These are phyloP conservation scores for Malurus leucopterus DNA, from an alignment of 2,797 vertebrate species.

Conservation along the genomic window DNA sequence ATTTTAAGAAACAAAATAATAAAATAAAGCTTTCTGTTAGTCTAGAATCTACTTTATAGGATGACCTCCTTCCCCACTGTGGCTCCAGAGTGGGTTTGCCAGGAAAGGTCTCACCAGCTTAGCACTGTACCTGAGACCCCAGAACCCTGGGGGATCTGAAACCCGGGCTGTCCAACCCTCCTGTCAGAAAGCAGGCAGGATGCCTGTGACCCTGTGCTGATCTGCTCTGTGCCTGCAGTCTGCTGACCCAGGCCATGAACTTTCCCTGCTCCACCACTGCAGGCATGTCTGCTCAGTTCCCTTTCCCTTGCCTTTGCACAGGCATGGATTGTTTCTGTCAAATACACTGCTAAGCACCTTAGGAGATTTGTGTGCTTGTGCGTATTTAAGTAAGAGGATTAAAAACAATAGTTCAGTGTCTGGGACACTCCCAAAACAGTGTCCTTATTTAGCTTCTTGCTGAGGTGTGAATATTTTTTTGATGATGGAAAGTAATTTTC, in stretches of 20 bases:
- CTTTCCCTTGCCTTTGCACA: neutral
- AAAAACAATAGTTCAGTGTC: conserved; percentile 40
- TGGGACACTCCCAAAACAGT: conserved; percentile 14
- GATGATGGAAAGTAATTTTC: conserved; percentile 27
- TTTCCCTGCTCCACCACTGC: neutral
- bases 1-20: neutral
- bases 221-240: neutral
- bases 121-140: fast-evolving
- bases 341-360: conserved; percentile 21
- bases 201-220: neutral
- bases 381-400: conserved; percentile 45
- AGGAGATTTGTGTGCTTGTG: conserved; percentile 44
- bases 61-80: neutral
- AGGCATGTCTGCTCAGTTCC: neutral
- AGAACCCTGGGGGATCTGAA: fast-evolving
- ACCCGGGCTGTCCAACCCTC: neutral
- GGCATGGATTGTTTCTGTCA: conserved; percentile 10
- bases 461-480: conserved; percentile 29
- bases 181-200: neutral
- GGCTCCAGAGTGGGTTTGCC: neutral
- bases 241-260: neutral
- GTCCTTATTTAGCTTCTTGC: conserved; percentile 41
- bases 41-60: neutral
- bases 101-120: neutral
- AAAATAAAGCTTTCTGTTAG: neutral